Conservation (phyloP, 2,797 vertebrate species). For the Xenentodon cancila region DNA sequence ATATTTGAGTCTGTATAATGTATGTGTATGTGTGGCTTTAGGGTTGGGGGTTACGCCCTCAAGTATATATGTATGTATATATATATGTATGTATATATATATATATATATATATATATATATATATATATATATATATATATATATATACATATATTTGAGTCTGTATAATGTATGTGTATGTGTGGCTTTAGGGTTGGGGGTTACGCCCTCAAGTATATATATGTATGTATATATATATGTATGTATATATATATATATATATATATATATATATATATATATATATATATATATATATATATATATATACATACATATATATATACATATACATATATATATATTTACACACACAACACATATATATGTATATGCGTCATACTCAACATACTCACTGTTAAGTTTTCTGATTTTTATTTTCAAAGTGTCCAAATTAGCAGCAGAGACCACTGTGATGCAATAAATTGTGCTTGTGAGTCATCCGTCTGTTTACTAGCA, state of each 20-base stretch:
- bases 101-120: too few relatives aligned
- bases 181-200: conserved; percentile 16
- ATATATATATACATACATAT: too few relatives aligned
- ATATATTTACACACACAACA: neutral
- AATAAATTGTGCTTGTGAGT: conserved; percentile 26
- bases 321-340: too few relatives aligned
- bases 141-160: conserved; percentile 4
- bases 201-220: conserved; percentile 56
- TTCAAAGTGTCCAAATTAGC: conserved; percentile 23
- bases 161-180: conserved; percentile 17
- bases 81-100: too few relatives aligned
- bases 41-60: conserved; percentile 16
- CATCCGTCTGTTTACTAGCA: conserved; percentile 39
- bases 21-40: conserved; percentile 21
- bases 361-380: conserved; percentile 23
- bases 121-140: too few relatives aligned
- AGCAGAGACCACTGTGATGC: conserved; percentile 33
- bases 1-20: conserved; percentile 12
- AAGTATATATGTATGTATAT: too few relatives aligned
- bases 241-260: too few relatives aligned
- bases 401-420: conserved; percentile 16
- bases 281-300: too few relatives aligned
- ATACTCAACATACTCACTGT: conserved; percentile 23
- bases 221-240: too few relatives aligned
- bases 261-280: too few relatives aligned